Conservation (phyloP, 2,113 vertebrate species). For the Sphyrna mokarran region DNA sequence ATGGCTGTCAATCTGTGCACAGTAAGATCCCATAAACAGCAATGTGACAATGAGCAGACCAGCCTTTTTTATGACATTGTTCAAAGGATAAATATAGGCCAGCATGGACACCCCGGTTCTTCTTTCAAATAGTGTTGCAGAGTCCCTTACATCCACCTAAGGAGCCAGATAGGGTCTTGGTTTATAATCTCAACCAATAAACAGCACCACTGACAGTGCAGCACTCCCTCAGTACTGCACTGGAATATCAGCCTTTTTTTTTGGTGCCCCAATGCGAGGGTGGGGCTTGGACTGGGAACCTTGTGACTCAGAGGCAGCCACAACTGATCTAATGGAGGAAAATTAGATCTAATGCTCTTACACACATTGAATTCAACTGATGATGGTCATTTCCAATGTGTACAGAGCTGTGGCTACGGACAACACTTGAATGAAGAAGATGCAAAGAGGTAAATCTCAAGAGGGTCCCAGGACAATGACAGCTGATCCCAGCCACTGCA, state of each 20-base stretch:
- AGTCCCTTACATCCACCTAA: neutral
- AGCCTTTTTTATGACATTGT: neutral
- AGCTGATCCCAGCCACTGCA: neutral
- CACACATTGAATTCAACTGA: neutral
- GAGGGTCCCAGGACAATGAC: neutral
- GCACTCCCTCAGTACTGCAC: neutral
- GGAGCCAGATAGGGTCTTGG: neutral
- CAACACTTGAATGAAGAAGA: neutral
- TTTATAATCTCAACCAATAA: neutral
- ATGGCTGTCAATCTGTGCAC: neutral
- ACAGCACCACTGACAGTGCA: neutral
- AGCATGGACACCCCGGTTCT: neutral
- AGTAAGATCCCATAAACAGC: neutral
- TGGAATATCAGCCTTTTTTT: neutral
- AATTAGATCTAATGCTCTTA: neutral
- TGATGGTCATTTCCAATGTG: neutral
- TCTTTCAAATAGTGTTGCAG: neutral
- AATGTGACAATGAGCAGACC: neutral
- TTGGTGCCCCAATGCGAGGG: neutral
- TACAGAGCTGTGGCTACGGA: neutral
- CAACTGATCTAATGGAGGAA: neutral
- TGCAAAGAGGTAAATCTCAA: neutral
- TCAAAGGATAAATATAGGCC: neutral
- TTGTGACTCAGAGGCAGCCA: neutral
- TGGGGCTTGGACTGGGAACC: neutral